A percentile compares a stretch with the other conserved stretches of the same genome.
These are phyloP conservation scores for Tanaodytes sp. DNA, from an alignment of 2,888 invertebrate species.

Conservation along the genomic window DNA sequence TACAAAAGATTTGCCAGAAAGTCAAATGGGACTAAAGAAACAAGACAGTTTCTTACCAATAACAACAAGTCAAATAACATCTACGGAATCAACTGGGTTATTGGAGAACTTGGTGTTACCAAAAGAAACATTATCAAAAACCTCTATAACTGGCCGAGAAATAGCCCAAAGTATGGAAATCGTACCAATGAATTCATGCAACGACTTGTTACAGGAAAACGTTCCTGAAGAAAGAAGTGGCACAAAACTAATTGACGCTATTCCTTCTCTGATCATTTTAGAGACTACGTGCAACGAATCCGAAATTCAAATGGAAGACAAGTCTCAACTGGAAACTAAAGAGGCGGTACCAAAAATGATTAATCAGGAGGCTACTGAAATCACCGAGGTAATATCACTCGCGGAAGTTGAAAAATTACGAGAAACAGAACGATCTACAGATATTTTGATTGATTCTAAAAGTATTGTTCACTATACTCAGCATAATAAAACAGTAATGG, in stretches of 20 bases:
- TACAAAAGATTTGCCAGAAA: slow-evolving; percentile 56
- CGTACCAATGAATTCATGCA: slow-evolving; percentile 59
- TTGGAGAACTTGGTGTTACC: slow-evolving; percentile 58
- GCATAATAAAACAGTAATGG: too few species aligned
- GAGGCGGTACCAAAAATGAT: slow-evolving; percentile 61
- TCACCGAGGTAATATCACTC: slow-evolving; percentile 59
- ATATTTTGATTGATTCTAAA: too few species aligned
- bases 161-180: slow-evolving; percentile 63
- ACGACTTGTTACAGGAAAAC: slow-evolving; percentile 54
- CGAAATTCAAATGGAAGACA: slow-evolving; percentile 56
- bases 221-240: slow-evolving; percentile 58
- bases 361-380: slow-evolving; percentile 64
- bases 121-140: slow-evolving; percentile 66
- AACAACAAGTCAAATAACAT: slow-evolving; percentile 60
- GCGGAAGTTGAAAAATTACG: slow-evolving; percentile 56
- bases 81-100: slow-evolving; percentile 58
- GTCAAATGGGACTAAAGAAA: slow-evolving; percentile 60
- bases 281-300: slow-evolving; percentile 59
- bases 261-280: slow-evolving; percentile 58
- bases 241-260: slow-evolving; percentile 56
- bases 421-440: too few species aligned
- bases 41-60: slow-evolving; percentile 62
- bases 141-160: slow-evolving; percentile 68
- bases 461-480: too few species aligned
- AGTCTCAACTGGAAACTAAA: slow-evolving; percentile 62